Evolutionary conservation across 2,113 vertebrate genomes (phyloP), one percentile per base, ranked within the genome.

Genomic region (Gadus macrocephalus): DNA sequence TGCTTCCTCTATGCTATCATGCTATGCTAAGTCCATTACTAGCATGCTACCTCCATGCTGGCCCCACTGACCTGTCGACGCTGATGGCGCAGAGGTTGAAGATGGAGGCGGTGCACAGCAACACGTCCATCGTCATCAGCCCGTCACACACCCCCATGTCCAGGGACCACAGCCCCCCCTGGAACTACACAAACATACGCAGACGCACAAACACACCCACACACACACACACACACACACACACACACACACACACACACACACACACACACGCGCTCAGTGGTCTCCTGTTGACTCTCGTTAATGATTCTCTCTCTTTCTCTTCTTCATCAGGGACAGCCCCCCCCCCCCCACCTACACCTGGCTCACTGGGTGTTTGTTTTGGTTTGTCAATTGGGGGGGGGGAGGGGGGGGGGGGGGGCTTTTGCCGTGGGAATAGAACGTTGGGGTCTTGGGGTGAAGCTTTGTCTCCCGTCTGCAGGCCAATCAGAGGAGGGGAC

Each of bases 71-170:
- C 90, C 96, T 94, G 89, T 98, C 96, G 61, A 97, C 84, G 17
- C 96, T 96, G 92, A 98, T 97, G 76, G 96, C 95, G 3, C 96
- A 98, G 75, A 98, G 92, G 89, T 96, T 96, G 90, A 97, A 96
- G 90, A 98, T 98, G 78, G 96, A 98, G 67, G 96, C 95, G 0
- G 96, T 97, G 88, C 96, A 96, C 72, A 97, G 89, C 96, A 96
- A 94, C 80, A 98, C 96, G 0, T 98, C 96, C 95, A 96, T 94
- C 70, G 95, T 93, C 96, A 97, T 96, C 82, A 98, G 91, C 2
- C 84, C 86, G 61, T 98, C 96, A 3, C 96, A 98, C 64, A 95
- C 60, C 53, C 85, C 87, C 0, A 85, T 91, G 79, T 91, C 90
- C 76, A 96, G 89, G 42, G 91, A 88, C 96, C 96, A 97, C 62